Evolutionary conservation across 2,113 vertebrate genomes (phyloP), one percentile per base, ranked within the genome.

Genomic region (Rhabdornis inornatus): DNA sequence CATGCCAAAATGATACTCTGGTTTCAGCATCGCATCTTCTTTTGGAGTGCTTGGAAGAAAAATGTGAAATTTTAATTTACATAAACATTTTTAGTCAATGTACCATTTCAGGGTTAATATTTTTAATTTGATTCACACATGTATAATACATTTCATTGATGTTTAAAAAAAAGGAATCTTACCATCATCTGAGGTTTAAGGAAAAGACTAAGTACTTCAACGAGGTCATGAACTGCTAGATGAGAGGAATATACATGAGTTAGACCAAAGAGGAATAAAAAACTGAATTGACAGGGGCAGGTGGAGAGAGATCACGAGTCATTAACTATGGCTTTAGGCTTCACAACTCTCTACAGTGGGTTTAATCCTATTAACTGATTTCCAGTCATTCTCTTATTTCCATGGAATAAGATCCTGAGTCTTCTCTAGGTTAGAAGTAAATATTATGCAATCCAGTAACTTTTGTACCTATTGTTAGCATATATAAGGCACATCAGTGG

Each of bases 281-380:
- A 86, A 17, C 22, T 70, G 15, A 25, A 56, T 57, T 52, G 11
- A 42, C 17, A 7, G 28, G 13, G 31, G 40, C 0, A 0, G 14
- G 5, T 10, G 3, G 5, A 65, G 35, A 59, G 70, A 68, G 63
- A 66, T 44, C 78, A 69, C 0, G 0, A 83, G 49, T 87, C 82
- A 89, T 78, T 93, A 89, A 77, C 45, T 52, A 8, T 50, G 45
- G 27, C 50, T 94, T 89, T 87, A 68, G 84, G 69, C 57, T 76
- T 89, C 87, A 65, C n/a, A 45, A 75, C 20, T 68, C 42, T 83
- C 39, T 83, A 9, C 21, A 68, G 57, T 69, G 50, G 19, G 5
- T 66, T 93, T 93, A 91, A 94, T 88, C 63, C 55, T 53, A 82
- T 75, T 84, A 95, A 31, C 65, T 81, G 24, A n/a, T 90, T 93